Evolutionary conservation across 1,140 invertebrate species (phyloP).

Genomic region (Agrypnia vestita): DNA sequence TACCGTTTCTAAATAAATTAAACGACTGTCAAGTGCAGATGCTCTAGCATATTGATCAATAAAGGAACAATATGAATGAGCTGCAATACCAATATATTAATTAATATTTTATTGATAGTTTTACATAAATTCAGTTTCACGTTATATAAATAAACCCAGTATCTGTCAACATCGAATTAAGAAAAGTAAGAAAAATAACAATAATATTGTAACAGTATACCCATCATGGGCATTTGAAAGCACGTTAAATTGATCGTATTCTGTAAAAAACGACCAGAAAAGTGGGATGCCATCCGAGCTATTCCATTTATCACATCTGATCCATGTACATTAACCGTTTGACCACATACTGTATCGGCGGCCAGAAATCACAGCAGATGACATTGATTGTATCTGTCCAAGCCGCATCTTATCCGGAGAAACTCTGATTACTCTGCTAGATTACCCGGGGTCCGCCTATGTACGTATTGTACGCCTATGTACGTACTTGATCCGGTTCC

Average conservation of each 20-base stretch:
- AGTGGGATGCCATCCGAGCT: constrained; percentile 8
- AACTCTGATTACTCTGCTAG: constrained; percentile 35
- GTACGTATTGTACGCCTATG: too few species aligned
- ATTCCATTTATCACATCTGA: neutral
- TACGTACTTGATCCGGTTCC: constrained; percentile 19
- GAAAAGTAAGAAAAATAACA: too few species aligned
- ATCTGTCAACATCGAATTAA: too few species aligned
- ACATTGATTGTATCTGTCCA: constrained; percentile 43
- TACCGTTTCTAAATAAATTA: too few species aligned
- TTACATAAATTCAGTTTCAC: too few species aligned
- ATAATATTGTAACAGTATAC: too few species aligned
- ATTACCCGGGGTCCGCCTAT: constrained; percentile 13
- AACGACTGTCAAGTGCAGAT: too few species aligned
- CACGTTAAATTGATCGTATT: constrained; percentile 13
- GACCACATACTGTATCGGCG: constrained; percentile 37
- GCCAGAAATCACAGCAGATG: constrained; percentile 27
- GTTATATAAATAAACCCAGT: too few species aligned
- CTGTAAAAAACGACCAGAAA: neutral
- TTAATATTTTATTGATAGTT: too few species aligned
- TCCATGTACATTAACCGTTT: constrained; percentile 1
- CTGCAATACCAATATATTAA: too few species aligned
- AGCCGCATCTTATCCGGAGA: constrained; percentile 35
- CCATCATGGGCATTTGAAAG: neutral
- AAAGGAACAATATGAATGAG: too few species aligned
- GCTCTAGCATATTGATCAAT: too few species aligned